Conservation (phyloP, 2,797 vertebrate genomes). For the Enteromius trimaculatus region DNA sequence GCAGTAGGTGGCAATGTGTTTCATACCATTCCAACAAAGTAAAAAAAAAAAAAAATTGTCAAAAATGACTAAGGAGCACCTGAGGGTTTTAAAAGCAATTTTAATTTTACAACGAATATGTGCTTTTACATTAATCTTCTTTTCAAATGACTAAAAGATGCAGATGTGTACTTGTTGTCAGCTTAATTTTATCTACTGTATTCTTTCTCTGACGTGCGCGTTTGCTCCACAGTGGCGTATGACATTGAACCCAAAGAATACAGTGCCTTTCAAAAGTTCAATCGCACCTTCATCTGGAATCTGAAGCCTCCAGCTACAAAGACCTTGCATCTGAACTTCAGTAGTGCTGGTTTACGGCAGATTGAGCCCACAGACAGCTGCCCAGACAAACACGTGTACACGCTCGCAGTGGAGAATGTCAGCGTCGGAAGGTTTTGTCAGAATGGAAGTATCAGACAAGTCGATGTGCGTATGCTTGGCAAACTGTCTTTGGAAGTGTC, state of each 20-base stretch:
- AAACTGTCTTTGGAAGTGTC: constrained; percentile 71
- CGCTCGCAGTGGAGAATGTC: constrained; percentile 61
- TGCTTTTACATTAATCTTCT: neutral
- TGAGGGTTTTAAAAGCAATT: neutral
- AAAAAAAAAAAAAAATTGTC: no score
- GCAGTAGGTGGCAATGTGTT: no score
- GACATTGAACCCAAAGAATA: constrained; percentile 71
- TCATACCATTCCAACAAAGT: no score
- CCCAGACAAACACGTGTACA: constrained; percentile 77
- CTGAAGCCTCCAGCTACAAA: constrained; percentile 61
- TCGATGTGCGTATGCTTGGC: constrained; percentile 62
- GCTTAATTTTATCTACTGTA: neutral
- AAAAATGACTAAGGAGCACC: neutral
- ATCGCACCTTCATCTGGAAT: constrained; percentile 84
- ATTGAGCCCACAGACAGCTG: constrained; percentile 75
- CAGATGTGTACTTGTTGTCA: neutral
- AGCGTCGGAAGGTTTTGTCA: constrained; percentile 72
- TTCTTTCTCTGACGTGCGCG: neutral
- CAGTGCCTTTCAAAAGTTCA: constrained; percentile 69
- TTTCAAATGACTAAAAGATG: no score
- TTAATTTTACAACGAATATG: neutral
- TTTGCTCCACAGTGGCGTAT: constrained; percentile 67
- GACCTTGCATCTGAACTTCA: constrained; percentile 78
- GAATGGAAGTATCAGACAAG: constrained; percentile 60
- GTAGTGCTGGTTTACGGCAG: constrained; percentile 76